These are phyloP conservation scores for Mustela lutreola DNA, from an alignment of 2,113 vertebrate species.

Conservation along the genomic window DNA sequence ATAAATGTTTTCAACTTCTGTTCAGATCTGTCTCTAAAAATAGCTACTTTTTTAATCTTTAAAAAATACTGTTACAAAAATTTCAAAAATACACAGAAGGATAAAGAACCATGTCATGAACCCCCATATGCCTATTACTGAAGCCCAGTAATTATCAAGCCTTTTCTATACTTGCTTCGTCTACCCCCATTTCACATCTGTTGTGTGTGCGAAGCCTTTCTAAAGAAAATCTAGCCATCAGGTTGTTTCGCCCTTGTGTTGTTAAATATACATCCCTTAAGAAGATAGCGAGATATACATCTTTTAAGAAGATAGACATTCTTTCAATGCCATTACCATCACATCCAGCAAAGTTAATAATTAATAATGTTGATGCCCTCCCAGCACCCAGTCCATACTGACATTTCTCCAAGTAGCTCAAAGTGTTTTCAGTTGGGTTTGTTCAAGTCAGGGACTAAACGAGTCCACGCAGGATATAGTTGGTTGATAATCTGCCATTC, in stretches of 20 bases:
- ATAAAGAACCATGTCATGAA: background rate
- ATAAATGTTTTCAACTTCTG: conserved; percentile 31
- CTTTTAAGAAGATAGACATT: background rate
- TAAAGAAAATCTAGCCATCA: background rate
- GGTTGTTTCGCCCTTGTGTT: background rate
- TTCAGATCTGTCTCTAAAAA: conserved; percentile 38
- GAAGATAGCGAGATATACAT: background rate
- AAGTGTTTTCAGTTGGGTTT: background rate
- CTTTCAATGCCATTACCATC: background rate
- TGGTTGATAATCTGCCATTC: background rate
- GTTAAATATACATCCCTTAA: background rate
- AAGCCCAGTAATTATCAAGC: background rate
- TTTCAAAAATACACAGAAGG: background rate
- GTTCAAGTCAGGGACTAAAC: background rate
- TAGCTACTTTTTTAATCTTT: background rate
- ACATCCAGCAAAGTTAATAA: background rate
- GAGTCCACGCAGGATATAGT: background rate
- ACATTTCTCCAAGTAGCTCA: background rate
- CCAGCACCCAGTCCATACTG: background rate
- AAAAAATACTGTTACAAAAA: background rate
- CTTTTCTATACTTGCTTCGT: background rate
- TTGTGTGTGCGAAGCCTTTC: background rate
- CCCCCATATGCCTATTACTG: background rate
- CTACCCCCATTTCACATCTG: background rate
- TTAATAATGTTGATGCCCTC: background rate